phyloP scores from a whole-genome alignment of 2,888 invertebrate species.

The Caenorhabditis zanzibari region DNA sequence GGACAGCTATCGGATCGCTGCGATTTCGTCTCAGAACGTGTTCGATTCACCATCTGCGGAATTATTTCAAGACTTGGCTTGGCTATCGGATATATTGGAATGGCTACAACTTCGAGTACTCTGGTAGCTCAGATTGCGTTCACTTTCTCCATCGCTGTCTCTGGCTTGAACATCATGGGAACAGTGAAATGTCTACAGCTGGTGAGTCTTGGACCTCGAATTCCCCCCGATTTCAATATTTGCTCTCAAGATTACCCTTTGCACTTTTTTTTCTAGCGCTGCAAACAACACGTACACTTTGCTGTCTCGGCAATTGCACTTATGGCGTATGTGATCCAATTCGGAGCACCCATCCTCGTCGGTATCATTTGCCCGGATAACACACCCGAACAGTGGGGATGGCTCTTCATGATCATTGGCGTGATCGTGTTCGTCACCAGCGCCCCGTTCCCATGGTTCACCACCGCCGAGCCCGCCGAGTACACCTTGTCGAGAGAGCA shows the following conservation, averaged over 20 bases:
- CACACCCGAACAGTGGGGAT: conserved; percentile 63
- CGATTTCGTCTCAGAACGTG: conserved; percentile 62
- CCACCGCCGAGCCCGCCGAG: conserved; percentile 51
- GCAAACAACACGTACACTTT: conserved; percentile 67
- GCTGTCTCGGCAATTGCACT: conserved; percentile 67
- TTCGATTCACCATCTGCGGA: conserved; percentile 72
- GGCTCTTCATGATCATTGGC: conserved; percentile 52
- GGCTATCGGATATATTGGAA: conserved; percentile 71
- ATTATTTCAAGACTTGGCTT: conserved; percentile 66
- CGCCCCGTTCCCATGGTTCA: conserved; percentile 58
- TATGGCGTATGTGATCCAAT: conserved; percentile 63
- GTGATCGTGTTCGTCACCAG: conserved; percentile 51
- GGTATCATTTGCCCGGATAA: conserved; percentile 69
- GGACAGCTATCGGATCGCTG: conserved; percentile 73
- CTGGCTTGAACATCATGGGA: conserved; percentile 73
- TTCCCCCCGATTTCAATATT: neutral
- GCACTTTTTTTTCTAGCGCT: conserved; percentile 45
- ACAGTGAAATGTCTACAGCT: conserved; percentile 71
- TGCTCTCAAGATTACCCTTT: neutral
- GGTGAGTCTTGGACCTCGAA: conserved; percentile 39
- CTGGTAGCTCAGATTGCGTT: conserved; percentile 70
- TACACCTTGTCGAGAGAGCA: conserved; percentile 50
- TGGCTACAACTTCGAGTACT: conserved; percentile 64
- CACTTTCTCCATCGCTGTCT: conserved; percentile 70
- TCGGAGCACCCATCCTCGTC: conserved; percentile 69